Conservation (phyloP, 2,797 vertebrate species). For the Schizopygopsis malacanthus region DNA sequence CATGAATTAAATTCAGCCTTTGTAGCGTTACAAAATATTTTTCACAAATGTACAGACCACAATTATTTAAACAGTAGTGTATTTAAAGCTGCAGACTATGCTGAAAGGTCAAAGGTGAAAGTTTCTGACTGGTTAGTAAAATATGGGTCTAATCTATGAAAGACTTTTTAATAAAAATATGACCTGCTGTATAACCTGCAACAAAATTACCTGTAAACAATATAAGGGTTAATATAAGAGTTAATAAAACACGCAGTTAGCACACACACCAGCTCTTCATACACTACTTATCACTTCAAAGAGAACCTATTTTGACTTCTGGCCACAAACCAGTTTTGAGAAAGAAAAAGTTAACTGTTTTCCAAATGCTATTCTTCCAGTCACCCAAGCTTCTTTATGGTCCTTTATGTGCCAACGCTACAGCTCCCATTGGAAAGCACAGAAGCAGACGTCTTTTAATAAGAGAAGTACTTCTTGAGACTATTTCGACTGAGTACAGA, state of each 20-base stretch:
- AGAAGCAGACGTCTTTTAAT: conserved; percentile 24
- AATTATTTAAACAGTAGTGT: background rate
- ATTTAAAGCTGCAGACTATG: background rate
- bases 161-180: background rate
- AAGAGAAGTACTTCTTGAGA: conserved; percentile 37
- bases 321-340: conserved; percentile 19
- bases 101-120: background rate
- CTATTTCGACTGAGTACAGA: conserved; percentile 43
- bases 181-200: too few species aligned
- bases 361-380: conserved; percentile 13
- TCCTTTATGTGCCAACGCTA: background rate
- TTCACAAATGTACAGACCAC: background rate
- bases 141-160: background rate
- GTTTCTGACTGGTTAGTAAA: background rate
- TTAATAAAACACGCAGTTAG: background rate
- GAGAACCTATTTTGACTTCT: conserved; percentile 25
- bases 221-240: background rate
- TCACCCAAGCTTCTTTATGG: conserved; percentile 27
- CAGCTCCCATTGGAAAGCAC: conserved; percentile 15
- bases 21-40: background rate
- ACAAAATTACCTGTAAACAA: background rate
- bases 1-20: background rate
- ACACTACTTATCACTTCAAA: conserved; percentile 18
- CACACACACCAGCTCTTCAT: conserved; percentile 18
- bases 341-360: conserved; percentile 25